Conservation (phyloP, 1,140 invertebrate genomes). For the Drosophila prosaltans region DNA sequence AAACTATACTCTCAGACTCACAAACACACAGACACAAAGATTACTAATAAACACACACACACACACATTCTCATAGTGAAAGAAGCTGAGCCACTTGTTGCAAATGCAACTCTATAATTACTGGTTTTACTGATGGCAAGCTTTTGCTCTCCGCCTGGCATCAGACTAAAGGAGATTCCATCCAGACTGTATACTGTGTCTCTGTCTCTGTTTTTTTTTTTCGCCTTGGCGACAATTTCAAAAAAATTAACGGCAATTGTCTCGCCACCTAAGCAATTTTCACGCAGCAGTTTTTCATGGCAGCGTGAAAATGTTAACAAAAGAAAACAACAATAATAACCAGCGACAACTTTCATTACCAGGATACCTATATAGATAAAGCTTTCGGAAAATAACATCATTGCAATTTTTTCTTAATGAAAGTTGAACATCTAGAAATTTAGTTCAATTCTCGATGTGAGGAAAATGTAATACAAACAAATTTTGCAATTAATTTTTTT, state of each 20-base stretch:
- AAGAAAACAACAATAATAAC: constrained; percentile 45
- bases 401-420: not conserved
- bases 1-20: constrained; percentile 28
- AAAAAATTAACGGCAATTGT: constrained; percentile 76
- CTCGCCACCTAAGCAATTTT: constrained; percentile 74
- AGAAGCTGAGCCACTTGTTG: constrained; percentile 74
- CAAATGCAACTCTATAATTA: constrained; percentile 63
- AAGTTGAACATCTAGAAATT: not conserved
- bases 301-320: constrained; percentile 57
- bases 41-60: constrained; percentile 11
- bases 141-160: constrained; percentile 21
- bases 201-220: constrained; percentile 16
- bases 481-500: too few species aligned
- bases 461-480: too few species aligned
- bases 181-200: constrained; percentile 15
- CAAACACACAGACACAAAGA: constrained; percentile 7
- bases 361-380: not conserved
- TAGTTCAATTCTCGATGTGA: too few species aligned
- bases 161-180: not conserved
- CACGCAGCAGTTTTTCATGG: constrained; percentile 76
- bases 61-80: constrained; percentile 55
- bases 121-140: constrained; percentile 56
- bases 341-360: constrained; percentile 64
- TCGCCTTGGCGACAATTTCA: constrained; percentile 74
- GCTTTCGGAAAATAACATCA: too few species aligned